phyloP scores from a whole-genome alignment of 2,113 vertebrate species.

The Isurus oxyrinchus region DNA sequence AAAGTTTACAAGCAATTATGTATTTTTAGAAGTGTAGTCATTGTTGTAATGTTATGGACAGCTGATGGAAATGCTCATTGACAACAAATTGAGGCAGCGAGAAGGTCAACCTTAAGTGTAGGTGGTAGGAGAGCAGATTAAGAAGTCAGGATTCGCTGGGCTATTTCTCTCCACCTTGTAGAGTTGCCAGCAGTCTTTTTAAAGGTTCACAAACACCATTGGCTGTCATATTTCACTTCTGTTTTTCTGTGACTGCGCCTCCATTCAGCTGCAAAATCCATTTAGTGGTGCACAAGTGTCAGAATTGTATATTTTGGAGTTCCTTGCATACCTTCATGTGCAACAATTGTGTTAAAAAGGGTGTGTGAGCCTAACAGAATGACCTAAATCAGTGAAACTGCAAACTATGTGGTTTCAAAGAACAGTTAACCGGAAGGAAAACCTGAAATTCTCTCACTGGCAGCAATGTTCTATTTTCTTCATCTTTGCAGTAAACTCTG shows the following conservation, averaged over 20 bases:
- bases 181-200: not conserved
- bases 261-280: not conserved
- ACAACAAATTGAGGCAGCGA: not conserved
- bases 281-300: not conserved
- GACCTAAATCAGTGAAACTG: not conserved
- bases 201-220: not conserved
- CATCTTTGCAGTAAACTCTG: not conserved
- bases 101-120: not conserved
- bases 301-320: not conserved
- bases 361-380: not conserved
- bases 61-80: not conserved
- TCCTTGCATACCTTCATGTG: not conserved
- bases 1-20: not conserved
- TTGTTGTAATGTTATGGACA: not conserved
- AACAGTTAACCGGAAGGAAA: not conserved
- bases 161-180: not conserved
- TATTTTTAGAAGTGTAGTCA: not conserved
- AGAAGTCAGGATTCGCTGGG: too few relatives aligned
- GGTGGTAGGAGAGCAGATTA: not conserved
- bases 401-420: not conserved
- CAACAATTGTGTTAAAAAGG: not conserved
- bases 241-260: not conserved
- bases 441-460: not conserved
- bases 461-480: not conserved
- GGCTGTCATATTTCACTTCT: not conserved